These are phyloP conservation scores for Falco berigora DNA, from an alignment of 2,797 vertebrate species.

Conservation along the genomic window DNA sequence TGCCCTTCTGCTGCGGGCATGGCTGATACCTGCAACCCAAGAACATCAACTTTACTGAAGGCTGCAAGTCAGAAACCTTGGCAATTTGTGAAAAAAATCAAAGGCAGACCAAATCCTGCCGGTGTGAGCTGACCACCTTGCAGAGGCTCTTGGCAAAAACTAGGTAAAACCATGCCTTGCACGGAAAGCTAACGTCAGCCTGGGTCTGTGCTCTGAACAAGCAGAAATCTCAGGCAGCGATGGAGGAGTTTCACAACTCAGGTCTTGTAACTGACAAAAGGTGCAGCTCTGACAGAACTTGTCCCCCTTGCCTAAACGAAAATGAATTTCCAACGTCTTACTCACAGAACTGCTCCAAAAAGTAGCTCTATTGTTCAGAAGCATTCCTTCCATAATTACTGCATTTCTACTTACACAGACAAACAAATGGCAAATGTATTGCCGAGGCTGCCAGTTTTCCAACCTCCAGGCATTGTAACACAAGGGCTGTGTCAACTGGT, in stretches of 20 bases:
- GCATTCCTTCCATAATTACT: slow-evolving; percentile 3
- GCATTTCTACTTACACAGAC: not conserved
- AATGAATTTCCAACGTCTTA: not conserved
- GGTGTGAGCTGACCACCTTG: accelerated
- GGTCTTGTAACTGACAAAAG: not conserved
- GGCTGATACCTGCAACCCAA: not conserved
- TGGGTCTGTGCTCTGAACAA: not conserved
- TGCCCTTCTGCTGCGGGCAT: not conserved
- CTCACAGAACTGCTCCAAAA: not conserved
- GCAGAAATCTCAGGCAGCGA: not conserved
- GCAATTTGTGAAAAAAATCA: not conserved
- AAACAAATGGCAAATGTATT: slow-evolving; percentile 6
- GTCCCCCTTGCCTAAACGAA: not conserved
- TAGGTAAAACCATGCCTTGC: not conserved
- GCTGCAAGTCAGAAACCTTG: not conserved
- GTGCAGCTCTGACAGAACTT: not conserved
- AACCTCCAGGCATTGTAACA: slow-evolving; percentile 27
- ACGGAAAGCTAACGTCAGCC: not conserved
- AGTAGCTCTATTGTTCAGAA: slow-evolving; percentile 11
- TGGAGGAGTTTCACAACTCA: not conserved
- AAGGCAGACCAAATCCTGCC: not conserved
- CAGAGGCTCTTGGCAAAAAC: not conserved
- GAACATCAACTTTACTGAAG: not conserved
- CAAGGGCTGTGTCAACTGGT: slow-evolving; percentile 10
- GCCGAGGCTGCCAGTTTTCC: slow-evolving; percentile 25